phyloP scores from a whole-genome alignment of 2,888 invertebrate genomes.

The Agriopis marginaria region DNA sequence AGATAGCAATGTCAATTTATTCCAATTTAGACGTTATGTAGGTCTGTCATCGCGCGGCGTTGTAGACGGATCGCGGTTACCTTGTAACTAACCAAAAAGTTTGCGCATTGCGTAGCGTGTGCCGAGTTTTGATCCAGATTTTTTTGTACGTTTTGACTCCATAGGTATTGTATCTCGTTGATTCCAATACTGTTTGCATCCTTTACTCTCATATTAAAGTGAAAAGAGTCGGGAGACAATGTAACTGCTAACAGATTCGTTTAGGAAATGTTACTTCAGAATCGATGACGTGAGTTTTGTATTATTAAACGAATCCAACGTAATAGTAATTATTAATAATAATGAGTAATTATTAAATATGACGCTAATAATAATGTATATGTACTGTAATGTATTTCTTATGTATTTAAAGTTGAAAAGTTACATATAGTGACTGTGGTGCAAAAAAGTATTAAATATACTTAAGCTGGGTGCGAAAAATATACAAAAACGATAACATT shows the following conservation, averaged over 20 bases:
- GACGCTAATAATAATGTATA: slow-evolving; percentile 24
- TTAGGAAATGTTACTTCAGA: background rate
- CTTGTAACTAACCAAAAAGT: no score
- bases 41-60: no score
- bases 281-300: slow-evolving; percentile 28
- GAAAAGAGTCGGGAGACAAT: slow-evolving; percentile 1
- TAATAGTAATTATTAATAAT: slow-evolving; percentile 15
- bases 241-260: background rate
- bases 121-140: no score
- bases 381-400: slow-evolving; percentile 33
- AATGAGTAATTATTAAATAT: slow-evolving; percentile 17
- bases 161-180: no score
- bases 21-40: no score
- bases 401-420: slow-evolving; percentile 29
- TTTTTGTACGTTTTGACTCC: no score
- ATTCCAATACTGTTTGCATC: background rate
- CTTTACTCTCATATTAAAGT: background rate
- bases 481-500: background rate
- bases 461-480: slow-evolving; percentile 25
- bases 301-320: slow-evolving; percentile 28
- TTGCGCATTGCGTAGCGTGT: no score
- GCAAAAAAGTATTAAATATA: slow-evolving; percentile 30
- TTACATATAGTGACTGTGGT: slow-evolving; percentile 33
- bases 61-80: no score
- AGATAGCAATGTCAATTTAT: no score